Evolutionary conservation across 2,113 vertebrate species (phyloP), one percentile per base, ranked within the genome.

Genomic region (Pampusana beccarii): DNA sequence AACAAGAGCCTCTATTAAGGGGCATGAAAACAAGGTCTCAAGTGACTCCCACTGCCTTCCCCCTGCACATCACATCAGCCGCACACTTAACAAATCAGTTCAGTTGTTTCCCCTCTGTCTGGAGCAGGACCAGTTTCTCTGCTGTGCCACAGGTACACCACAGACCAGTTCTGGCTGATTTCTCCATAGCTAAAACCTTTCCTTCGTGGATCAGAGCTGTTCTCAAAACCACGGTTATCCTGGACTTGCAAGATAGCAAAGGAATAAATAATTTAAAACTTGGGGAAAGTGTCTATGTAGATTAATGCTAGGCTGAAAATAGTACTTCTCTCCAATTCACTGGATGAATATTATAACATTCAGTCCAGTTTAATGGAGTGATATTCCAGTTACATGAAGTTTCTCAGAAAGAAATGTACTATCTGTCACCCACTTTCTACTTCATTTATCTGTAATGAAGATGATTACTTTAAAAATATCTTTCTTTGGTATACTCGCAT

Each of bases 271-370:
- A 92, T 97, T 88, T 33, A 97, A 38, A 90, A 48, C 57, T 16
- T 44, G 54, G 72, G 29, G 56, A 20, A 92, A 74, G 61, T 7
- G 57, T 84, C 79, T 86, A 77, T 79, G 82, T 83, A 90, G 88
- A 96, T 93, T 66, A 93, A 97, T 95, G 80, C 33, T 42, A 36
- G 17, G 85, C 92, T 92, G 90, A 88, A 96, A 97, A 96, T 84
- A 96, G 90, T 61, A 38, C 62, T 72, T 86, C 83, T 60, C 54
- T 89, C 44, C 93, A 65, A 10, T 46, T 57, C 90, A 48, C 56
- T 72, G 11, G 57, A 50, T 86, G 66, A 11, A 61, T 92, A 57
- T 23, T 95, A 6, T 14, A 73, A 78, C 64, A 58, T 38, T 20
- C 94, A 74, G 67, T 11, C 83, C 80, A 67, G 61, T 74, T 86